Evolutionary conservation across 1,140 invertebrate species (phyloP), one percentile per base, ranked within the genome.

Genomic region (Drosophila rhopaloa): DNA sequence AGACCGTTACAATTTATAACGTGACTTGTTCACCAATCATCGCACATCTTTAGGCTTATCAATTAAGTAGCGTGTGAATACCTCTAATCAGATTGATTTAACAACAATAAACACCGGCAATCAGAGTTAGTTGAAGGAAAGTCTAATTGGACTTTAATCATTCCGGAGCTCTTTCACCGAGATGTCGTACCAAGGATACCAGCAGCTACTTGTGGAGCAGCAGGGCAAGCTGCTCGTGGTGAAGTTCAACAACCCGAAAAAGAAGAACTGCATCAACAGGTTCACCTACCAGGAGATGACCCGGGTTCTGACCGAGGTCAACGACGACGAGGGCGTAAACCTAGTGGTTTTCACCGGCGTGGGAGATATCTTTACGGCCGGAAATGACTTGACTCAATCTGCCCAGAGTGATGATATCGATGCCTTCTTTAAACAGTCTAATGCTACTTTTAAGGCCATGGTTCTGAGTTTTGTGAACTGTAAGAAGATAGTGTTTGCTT

Each of bases 391-490:
- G 4, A 48, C 75, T 0, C 53, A 70, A 24, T n/a, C 44, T 1
- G 14, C 27, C 0, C 9, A 68, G 13, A n/a, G 40, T 5, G 13
- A 43, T 7, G 76, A 90, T 14, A 14, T 91, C 2, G 58, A 75
- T 6, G 46, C 38, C 0, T 60, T 47, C 19, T 8, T 90, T 1
- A 70, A 70, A 9, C 27, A 76, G 4, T 10, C 46, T 5, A 88
- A 81, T 29, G 58, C 37, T 7, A 60, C 53, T 10, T 89, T 92
- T 55, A 85, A 93, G 57, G 95, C 94, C 56, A 93, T 95, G 56
- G 97, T 97, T 90, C 94, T 98, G 14, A 93, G 96, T 1, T 96
- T 98, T 65, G 98, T 99, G 63, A 95, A 96, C 74, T 98, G 97
- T 93, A 96, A 97, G 0, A 99, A 99, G 93, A 93, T 98, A 35